phyloP scores from a whole-genome alignment of 2,888 invertebrate species.

The Griposia aprilina region DNA sequence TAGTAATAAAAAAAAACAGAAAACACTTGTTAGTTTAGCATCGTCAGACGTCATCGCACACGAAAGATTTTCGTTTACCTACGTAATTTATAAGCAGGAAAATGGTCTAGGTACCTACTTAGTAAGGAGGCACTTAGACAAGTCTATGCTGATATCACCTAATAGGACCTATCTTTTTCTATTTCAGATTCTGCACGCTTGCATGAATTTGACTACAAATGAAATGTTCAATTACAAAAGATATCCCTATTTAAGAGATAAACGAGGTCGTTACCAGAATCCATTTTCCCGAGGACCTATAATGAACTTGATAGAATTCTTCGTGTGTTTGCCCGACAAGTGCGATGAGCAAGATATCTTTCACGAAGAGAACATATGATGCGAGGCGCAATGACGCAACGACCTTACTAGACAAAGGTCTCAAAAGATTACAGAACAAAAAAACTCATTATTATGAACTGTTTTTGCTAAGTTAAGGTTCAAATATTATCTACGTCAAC shows the following conservation, averaged over 20 bases:
- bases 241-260: constrained; percentile 97
- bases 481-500: constrained; percentile 6
- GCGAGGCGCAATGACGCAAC: constrained; percentile 70
- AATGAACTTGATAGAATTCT: constrained; percentile 96
- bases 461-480: constrained; percentile 38
- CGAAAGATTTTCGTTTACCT: constrained; percentile 1
- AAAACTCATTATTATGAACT: constrained; percentile 44
- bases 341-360: constrained; percentile 94
- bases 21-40: neutral
- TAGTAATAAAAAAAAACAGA: neutral
- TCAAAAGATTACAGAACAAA: constrained; percentile 40
- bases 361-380: constrained; percentile 91
- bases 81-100: neutral
- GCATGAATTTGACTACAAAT: constrained; percentile 98
- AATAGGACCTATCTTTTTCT: constrained; percentile 19
- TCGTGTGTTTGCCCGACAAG: constrained; percentile 95
- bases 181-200: constrained; percentile 95
- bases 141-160: constrained; percentile 1
- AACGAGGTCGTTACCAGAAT: constrained; percentile 96
- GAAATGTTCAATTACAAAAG: constrained; percentile 98
- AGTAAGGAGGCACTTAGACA: neutral
- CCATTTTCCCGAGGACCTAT: constrained; percentile 97
- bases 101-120: neutral
- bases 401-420: constrained; percentile 55
- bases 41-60: neutral